Percentiles rank a stretch among this genome's conserved stretches.
Evolutionary conservation across 1,140 invertebrate species (phyloP).

Genomic region (Homarus americanus): DNA sequence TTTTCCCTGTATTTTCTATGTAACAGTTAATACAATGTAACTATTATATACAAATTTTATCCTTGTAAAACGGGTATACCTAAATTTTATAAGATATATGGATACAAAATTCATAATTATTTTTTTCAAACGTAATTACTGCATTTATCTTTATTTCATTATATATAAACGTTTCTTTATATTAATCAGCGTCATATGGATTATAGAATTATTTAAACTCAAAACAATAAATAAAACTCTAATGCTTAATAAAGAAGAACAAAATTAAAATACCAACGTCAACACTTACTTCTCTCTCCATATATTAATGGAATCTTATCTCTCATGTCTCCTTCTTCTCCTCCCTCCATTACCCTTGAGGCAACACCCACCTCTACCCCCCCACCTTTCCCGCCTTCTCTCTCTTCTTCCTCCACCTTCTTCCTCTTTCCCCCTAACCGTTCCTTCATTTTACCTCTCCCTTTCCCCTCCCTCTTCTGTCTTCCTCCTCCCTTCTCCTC

Average conservation of each 20-base stretch:
- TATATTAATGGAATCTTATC: conserved; percentile 57
- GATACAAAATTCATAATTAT: too few species aligned
- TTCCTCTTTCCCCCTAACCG: not conserved
- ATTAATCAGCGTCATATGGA: too few species aligned
- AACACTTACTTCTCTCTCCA: not conserved
- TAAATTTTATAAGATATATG: too few species aligned
- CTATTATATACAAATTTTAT: too few species aligned
- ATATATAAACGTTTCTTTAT: too few species aligned
- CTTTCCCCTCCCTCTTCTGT: not conserved
- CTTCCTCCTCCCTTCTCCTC: not conserved
- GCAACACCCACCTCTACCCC: conserved; percentile 1
- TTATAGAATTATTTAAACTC: too few species aligned
- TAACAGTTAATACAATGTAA: too few species aligned
- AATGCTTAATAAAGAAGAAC: not conserved
- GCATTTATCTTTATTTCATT: too few species aligned
- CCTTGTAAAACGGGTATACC: too few species aligned
- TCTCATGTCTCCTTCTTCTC: conserved; percentile 31
- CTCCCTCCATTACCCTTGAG: conserved; percentile 45
- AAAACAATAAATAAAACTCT: too few species aligned
- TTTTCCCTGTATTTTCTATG: too few species aligned
- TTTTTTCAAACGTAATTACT: too few species aligned
- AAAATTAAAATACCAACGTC: not conserved
- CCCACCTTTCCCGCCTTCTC: not conserved
- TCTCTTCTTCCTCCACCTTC: not conserved
- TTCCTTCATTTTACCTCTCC: not conserved